Base-by-base conservation (phyloP, 2,113 vertebrate species). In the Conger conger region DNA sequence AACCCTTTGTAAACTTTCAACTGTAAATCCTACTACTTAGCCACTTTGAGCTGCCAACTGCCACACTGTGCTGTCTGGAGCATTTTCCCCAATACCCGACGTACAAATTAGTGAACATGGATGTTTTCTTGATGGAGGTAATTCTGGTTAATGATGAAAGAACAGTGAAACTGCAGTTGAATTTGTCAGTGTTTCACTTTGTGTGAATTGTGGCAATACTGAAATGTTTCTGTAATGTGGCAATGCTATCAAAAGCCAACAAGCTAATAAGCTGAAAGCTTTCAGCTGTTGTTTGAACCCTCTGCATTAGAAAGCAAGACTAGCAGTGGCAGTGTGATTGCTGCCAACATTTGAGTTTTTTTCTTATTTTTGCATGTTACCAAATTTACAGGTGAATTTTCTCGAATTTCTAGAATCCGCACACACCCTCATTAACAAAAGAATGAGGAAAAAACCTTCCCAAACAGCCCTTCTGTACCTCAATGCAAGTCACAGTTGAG, bases 401-500 rank as follows among this genome's bases (percentile, higher is more conserved):
- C n/a, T n/a, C n/a, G n/a, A n/a, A n/a, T n/a, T 63, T 63, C 57
- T 63, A 73, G n/a, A 73, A 73, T 33, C n/a, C 68, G 13, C 68
- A 30, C 23, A 60, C 57, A 60, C 57, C 5, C 57, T 18, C 57
- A 60, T 18, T 13, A n/a, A n/a, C 5, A 7, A 91, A 87, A 84
- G 91, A 90, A 88, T 9, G 40, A 86, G 84, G 45, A 88, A 82
- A 88, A 91, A 90, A 36, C 90, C 91, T 91, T 87, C 3, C 33
- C 89, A 86, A 87, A 20, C 93, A 91, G 92, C 92, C 93, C 89
- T 90, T 90, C 88, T 88, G 82, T 90, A 92, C 87, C 84, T 94
- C 93, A 91, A 89, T 86, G 90, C 91, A 85, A 91, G 94, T 94
- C 93, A 94, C 95, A 95, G 96, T 95, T 96, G 96, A 95, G 95